A percentile compares a stretch with the other conserved stretches of the same genome.
phyloP scores from a whole-genome alignment of 37 sponge, comb jelly and placozoan genomes.

The Axinella damicornis region DNA sequence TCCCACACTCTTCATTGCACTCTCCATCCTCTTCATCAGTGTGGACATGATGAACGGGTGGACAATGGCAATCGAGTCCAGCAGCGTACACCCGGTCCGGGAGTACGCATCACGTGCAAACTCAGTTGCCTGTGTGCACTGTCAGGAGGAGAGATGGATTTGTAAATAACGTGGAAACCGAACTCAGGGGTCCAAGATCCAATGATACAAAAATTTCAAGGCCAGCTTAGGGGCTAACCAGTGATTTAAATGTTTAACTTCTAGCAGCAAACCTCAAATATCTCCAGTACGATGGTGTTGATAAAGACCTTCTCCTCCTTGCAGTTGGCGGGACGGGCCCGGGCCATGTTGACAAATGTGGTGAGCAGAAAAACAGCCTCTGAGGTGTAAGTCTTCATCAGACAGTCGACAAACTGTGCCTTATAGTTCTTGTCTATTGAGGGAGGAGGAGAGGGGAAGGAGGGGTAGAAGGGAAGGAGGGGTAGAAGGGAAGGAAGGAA shows the following conservation, averaged over 20 bases:
- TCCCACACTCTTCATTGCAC: conserved; percentile 38
- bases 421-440: conserved; percentile 52
- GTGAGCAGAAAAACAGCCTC: conserved; percentile 91
- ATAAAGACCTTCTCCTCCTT: conserved; percentile 78
- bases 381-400: conserved; percentile 86
- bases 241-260: too few species aligned
- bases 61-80: conserved; percentile 79
- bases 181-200: too few species aligned
- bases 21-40: conserved; percentile 48
- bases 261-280: conserved; percentile 77
- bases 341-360: conserved; percentile 95
- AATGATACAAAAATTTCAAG: too few species aligned
- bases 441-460: too few species aligned
- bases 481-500: too few species aligned
- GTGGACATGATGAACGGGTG: conserved; percentile 78
- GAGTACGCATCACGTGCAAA: conserved; percentile 86
- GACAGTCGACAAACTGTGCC: conserved; percentile 78
- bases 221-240: not conserved
- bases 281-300: conserved; percentile 67
- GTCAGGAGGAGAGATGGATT: too few species aligned
- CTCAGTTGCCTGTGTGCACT: conserved; percentile 75
- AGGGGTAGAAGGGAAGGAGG: not conserved
- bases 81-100: conserved; percentile 58
- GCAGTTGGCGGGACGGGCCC: conserved; percentile 46
- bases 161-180: too few species aligned